Conservation (phyloP, 2,888 invertebrate genomes). For the Megamerina dolium region DNA sequence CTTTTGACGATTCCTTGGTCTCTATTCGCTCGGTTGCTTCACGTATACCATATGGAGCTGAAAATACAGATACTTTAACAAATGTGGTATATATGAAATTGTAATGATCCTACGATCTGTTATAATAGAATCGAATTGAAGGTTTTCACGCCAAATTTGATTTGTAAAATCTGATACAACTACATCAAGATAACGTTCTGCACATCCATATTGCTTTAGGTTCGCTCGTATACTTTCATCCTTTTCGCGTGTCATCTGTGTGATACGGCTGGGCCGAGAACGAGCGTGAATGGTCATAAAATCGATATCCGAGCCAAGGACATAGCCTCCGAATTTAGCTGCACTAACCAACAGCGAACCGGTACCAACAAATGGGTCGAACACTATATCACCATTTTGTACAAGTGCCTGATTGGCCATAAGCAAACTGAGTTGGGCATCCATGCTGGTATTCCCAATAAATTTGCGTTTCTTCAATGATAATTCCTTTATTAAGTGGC, state of each 20-base stretch:
- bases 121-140: conserved; percentile 84
- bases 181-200: conserved; percentile 74
- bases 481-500: conserved; percentile 71
- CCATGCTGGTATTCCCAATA: conserved; percentile 99
- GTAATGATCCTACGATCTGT: conserved; percentile 87
- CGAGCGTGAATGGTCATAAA: conserved; percentile 88
- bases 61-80: conserved; percentile 22
- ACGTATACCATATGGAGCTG: conserved; percentile 96
- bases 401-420: conserved; percentile 94
- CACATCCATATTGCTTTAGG: conserved; percentile 79
- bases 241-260: conserved; percentile 67
- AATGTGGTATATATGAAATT: not conserved
- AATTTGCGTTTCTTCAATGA: conserved; percentile 88
- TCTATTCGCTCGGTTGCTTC: conserved; percentile 81
- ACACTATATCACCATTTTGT: conserved; percentile 63
- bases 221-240: conserved; percentile 87
- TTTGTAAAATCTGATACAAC: conserved; percentile 87
- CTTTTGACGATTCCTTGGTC: conserved; percentile 39
- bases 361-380: conserved; percentile 85
- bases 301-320: conserved; percentile 89
- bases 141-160: conserved; percentile 65
- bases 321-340: conserved; percentile 80
- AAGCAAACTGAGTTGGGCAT: conserved; percentile 84
- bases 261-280: conserved; percentile 72
- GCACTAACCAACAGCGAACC: conserved; percentile 82